Base-by-base conservation (phyloP, 2,113 vertebrate genomes). In the Malaclemys terrapin region DNA sequence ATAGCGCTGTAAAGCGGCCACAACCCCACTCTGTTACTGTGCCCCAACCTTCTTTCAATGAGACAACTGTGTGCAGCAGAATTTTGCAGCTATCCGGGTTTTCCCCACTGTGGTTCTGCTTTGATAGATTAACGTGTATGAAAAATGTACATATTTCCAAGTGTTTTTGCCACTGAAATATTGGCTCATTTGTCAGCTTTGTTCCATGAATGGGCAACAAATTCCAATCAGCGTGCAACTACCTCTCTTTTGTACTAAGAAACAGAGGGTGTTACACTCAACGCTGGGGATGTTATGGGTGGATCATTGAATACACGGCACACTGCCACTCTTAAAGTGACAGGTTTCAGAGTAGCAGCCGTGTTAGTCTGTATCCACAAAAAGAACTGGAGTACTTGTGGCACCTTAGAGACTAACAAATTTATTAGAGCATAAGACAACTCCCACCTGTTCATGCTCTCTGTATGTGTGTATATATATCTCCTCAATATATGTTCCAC, bases 151-250 rank as follows among this genome's bases (percentile, higher is more conserved):
- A 1, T 3, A 76, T n/a, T 54, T 53, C 31, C 42, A 12, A 20
- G 16, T n/a, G 62, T 0, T 2, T n/a, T 1, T 89, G n/a, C 12
- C 0, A 0, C 5, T 72, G 50, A 19, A 45, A 35, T 50, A 53
- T 4, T 10, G 53, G 5, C 50, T 84, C 27, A 17, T 84, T 84
- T 84, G 19, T 42, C 29, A 81, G 42, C 35, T 53, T 84, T 9
- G 0, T n/a, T 80, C 50, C 53, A 25, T 69, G 50, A 42, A 42
- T 10, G 31, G 75, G 24, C 2, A 38, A 8, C 72, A 90, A 13
- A 56, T 27, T 27, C 80, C 62, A 91, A 20, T 14, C 72, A 84
- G 82, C 76, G 49, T 57, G 27, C 59, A 80, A 31, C 38, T 80
- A 87, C n/a, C 19, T 87, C 47, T 80, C 1, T 90, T 86, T 84